These are phyloP conservation scores for Bembecia ichneumoniformis DNA, from an alignment of 2,888 invertebrate species.

Conservation along the genomic window DNA sequence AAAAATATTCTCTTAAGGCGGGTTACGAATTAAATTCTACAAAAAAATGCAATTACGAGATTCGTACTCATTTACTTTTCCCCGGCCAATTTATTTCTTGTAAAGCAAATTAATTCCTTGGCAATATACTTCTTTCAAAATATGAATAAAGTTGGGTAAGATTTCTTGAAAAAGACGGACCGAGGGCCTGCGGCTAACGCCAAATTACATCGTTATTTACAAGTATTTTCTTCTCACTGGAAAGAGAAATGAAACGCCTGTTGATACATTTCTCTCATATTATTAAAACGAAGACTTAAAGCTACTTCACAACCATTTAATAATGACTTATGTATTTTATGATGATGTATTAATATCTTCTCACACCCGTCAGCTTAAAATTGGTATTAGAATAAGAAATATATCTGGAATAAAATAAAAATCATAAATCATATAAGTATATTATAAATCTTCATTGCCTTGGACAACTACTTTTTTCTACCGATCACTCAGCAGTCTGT, in stretches of 20 bases:
- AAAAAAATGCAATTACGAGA: slow-evolving; percentile 61
- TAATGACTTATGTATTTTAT: neutral
- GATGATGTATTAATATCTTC: neutral
- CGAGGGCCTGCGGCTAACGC: slow-evolving; percentile 52
- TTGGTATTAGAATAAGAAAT: slow-evolving; percentile 47
- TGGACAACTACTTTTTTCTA: too few species aligned
- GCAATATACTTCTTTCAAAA: slow-evolving; percentile 65
- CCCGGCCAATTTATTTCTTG: slow-evolving; percentile 51
- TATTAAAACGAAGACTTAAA: neutral
- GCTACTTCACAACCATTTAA: neutral
- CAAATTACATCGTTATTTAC: slow-evolving; percentile 68
- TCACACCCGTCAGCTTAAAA: neutral
- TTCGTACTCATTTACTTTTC: slow-evolving; percentile 59
- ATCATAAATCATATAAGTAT: too few species aligned
- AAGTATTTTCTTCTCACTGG: slow-evolving; percentile 38
- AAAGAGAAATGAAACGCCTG: slow-evolving; percentile 6
- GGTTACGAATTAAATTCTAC: slow-evolving; percentile 46
- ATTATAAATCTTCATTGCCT: too few species aligned
- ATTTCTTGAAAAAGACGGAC: slow-evolving; percentile 59
- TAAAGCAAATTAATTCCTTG: slow-evolving; percentile 64
- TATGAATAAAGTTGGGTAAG: slow-evolving; percentile 63
- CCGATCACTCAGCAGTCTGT: too few species aligned
- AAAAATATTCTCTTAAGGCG: slow-evolving; percentile 29
- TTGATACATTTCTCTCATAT: neutral
- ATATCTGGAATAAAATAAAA: slow-evolving; percentile 46